phyloP scores from a whole-genome alignment of 2,888 invertebrate species.

The Aphodius granarius region DNA sequence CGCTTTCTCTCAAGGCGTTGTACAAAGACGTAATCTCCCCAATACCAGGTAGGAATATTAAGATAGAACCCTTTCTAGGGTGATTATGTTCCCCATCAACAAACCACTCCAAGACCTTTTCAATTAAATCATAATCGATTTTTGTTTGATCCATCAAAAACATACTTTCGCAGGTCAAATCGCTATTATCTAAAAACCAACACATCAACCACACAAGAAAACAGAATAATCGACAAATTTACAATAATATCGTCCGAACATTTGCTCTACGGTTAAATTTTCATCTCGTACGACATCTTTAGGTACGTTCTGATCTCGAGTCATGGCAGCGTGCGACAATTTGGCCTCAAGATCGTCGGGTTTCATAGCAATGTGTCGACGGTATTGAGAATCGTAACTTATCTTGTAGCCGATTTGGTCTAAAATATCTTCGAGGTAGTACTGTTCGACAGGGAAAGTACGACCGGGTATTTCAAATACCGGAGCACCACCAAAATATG shows the following conservation, averaged over 20 bases:
- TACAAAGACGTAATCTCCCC: conserved; percentile 75
- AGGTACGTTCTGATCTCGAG: conserved; percentile 58
- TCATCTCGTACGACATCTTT: conserved; percentile 70
- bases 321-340: conserved; percentile 65
- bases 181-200: not conserved
- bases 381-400: conserved; percentile 65
- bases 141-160: conserved; percentile 76
- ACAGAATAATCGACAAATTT: conserved; percentile 22
- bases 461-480: conserved; percentile 80
- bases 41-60: conserved; percentile 79
- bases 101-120: conserved; percentile 70
- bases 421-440: conserved; percentile 80
- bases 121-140: conserved; percentile 78
- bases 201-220: not conserved
- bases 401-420: conserved; percentile 64
- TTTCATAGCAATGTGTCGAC: conserved; percentile 66
- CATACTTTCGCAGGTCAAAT: conserved; percentile 68
- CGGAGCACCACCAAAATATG: conserved; percentile 81
- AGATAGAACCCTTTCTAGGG: conserved; percentile 73
- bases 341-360: conserved; percentile 64
- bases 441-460: conserved; percentile 82
- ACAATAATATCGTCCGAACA: conserved; percentile 68
- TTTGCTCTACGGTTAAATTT: conserved; percentile 67
- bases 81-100: conserved; percentile 69
- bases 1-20: conserved; percentile 68